These are phyloP conservation scores for Branchinecta lynchi DNA, from an alignment of 1,140 invertebrate species.

Conservation along the genomic window DNA sequence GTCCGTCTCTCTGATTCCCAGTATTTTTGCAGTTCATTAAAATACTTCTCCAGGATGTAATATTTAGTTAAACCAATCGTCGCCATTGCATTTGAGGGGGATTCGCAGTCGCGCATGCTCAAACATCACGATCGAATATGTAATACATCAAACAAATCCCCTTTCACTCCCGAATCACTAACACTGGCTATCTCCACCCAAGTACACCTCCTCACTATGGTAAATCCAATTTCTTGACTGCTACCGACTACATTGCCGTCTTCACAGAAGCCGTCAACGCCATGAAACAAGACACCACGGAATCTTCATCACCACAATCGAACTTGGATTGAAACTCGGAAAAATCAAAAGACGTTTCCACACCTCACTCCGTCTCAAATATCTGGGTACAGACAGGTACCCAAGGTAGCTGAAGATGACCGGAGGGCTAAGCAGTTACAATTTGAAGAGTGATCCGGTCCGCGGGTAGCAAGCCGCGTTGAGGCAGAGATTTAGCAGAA, in stretches of 20 bases:
- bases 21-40: conserved; percentile 86
- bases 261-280: too few species aligned
- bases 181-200: too few species aligned
- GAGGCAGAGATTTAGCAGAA: background rate
- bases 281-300: too few species aligned
- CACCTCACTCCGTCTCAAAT: too few species aligned
- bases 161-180: too few species aligned
- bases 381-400: conserved; percentile 10
- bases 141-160: too few species aligned
- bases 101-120: background rate
- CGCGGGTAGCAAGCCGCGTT: background rate
- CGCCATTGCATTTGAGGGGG: conserved; percentile 43
- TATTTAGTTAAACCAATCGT: conserved; percentile 85
- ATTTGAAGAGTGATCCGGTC: background rate
- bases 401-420: conserved; percentile 3
- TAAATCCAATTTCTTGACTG: too few species aligned
- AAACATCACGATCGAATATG: background rate
- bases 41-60: conserved; percentile 93
- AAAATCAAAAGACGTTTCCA: too few species aligned
- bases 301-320: too few species aligned
- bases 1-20: conserved; percentile 91
- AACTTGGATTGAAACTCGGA: too few species aligned
- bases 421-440: background rate
- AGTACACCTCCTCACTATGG: too few species aligned
- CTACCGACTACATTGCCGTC: too few species aligned